Evolutionary conservation across 1,140 invertebrate genomes (phyloP).

Genomic region (Drosophila melanogaster): DNA sequence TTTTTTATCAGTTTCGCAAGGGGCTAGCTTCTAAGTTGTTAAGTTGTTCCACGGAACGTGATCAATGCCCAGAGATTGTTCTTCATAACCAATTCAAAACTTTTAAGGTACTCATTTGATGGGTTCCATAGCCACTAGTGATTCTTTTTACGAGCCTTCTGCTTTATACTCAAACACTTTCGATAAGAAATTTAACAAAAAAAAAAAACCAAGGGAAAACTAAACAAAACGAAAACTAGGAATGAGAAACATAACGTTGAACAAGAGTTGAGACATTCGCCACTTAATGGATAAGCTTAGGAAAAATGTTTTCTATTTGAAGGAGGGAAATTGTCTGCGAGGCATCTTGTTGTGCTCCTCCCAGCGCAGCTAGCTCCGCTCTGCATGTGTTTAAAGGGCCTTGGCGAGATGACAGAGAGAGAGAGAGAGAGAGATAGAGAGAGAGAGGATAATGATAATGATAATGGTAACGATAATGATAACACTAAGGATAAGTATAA

Average conservation of each 20-base stretch:
- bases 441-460: neutral
- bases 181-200: slow-evolving; percentile 15
- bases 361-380: slow-evolving; percentile 1
- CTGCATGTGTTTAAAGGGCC: slow-evolving; percentile 12
- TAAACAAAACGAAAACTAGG: slow-evolving; percentile 8
- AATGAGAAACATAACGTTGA: slow-evolving; percentile 4
- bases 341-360: neutral
- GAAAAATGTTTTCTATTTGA: slow-evolving; percentile 15
- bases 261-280: slow-evolving; percentile 1
- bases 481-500: slow-evolving; percentile 9
- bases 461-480: slow-evolving; percentile 14
- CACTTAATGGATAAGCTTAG: slow-evolving; percentile 33
- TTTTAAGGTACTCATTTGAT: slow-evolving; percentile 42
- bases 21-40: slow-evolving; percentile 2
- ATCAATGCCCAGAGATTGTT: neutral
- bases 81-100: slow-evolving; percentile 6
- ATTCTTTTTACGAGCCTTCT: slow-evolving; percentile 27
- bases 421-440: neutral
- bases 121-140: slow-evolving; percentile 16
- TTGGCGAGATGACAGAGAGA: neutral
- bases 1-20: slow-evolving; percentile 11
- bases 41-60: neutral
- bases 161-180: slow-evolving; percentile 33
- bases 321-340: neutral
- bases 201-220: slow-evolving; percentile 7